Conservation (phyloP, 2,113 vertebrate species). For the Catharus bicknelli region DNA sequence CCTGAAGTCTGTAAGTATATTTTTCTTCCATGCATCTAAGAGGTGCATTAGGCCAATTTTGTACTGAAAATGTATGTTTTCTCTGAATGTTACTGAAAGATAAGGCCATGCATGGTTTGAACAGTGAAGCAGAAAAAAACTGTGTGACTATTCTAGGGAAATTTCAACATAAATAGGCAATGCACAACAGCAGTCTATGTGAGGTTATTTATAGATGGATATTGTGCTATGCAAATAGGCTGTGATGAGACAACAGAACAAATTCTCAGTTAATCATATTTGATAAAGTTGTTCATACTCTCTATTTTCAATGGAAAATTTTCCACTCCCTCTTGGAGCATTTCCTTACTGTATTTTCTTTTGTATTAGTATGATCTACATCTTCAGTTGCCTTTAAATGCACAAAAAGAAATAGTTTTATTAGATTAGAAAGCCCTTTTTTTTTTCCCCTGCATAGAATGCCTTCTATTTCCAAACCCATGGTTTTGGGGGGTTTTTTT, state of each 20-base stretch:
- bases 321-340: not conserved
- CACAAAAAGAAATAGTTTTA: not conserved
- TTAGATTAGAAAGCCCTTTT: not conserved
- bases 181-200: not conserved
- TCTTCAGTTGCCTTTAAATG: not conserved
- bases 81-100: not conserved
- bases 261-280: not conserved
- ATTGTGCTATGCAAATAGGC: not conserved
- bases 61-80: not conserved
- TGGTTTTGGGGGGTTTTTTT: not conserved
- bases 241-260: not conserved
- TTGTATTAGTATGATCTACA: not conserved
- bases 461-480: not conserved
- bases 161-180: slow-evolving; percentile 7
- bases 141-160: not conserved
- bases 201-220: not conserved
- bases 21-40: not conserved
- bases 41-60: not conserved
- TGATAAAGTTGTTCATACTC: not conserved
- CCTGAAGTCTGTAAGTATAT: not conserved
- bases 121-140: slow-evolving; percentile 7
- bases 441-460: not conserved
- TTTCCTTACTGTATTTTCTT: not conserved
- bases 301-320: not conserved
- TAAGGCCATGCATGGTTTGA: not conserved